Percentiles rank a stretch among this genome's conserved stretches.
Conservation (phyloP, 1,140 invertebrate species). For the Drosophila leontia region DNA sequence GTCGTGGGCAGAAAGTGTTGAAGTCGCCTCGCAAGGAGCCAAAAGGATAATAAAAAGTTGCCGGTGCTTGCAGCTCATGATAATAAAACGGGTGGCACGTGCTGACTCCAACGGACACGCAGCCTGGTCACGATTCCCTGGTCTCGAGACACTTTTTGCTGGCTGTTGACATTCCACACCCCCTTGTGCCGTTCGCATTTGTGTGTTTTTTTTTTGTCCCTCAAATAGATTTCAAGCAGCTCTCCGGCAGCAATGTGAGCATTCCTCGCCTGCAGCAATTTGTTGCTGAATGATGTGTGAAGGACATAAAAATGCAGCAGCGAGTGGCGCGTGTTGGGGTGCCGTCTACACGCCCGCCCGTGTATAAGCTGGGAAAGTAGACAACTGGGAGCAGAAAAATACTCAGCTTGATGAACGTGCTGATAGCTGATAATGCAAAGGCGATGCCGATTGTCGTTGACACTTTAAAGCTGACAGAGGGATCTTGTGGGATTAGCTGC, state of each 20-base stretch:
- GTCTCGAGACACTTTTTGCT: constrained; percentile 53
- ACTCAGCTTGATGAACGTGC: constrained; percentile 62
- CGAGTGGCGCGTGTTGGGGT: constrained; percentile 16
- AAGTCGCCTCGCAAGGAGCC: constrained; percentile 50
- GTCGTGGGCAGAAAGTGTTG: constrained; percentile 64
- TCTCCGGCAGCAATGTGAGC: constrained; percentile 64
- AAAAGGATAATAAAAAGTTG: constrained; percentile 81
- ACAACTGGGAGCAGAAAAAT: constrained; percentile 58
- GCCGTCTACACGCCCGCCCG: not conserved
- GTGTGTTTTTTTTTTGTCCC: constrained; percentile 47
- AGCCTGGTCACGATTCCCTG: constrained; percentile 71
- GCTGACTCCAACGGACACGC: constrained; percentile 75
- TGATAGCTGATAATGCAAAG: constrained; percentile 58
- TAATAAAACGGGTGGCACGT: constrained; percentile 80
- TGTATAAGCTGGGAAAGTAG: constrained; percentile 44
- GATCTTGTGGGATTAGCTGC: not conserved
- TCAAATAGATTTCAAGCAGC: constrained; percentile 75
- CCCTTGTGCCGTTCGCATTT: constrained; percentile 15
- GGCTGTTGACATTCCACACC: constrained; percentile 69
- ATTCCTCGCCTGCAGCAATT: constrained; percentile 72
- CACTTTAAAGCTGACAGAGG: constrained; percentile 32
- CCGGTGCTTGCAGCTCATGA: constrained; percentile 67
- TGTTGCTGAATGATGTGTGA: constrained; percentile 82
- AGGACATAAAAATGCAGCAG: constrained; percentile 74
- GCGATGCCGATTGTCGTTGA: constrained; percentile 32